Evolutionary conservation across 2,113 vertebrate species (phyloP).

Genomic region (Ceyx cyanopectus): DNA sequence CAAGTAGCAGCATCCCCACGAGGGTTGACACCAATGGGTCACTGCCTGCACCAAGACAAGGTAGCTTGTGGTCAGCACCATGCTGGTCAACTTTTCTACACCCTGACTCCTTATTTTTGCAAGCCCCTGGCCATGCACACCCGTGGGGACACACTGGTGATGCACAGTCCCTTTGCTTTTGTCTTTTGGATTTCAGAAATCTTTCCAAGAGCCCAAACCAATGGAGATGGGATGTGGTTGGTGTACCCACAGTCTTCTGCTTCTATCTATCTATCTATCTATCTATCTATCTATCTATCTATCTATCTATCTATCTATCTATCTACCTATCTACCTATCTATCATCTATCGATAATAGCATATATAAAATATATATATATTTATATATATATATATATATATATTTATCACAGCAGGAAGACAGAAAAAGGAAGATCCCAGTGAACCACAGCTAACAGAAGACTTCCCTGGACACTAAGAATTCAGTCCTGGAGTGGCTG

Average conservation of each 20-base stretch:
- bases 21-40: rapidly evolving
- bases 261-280: background rate
- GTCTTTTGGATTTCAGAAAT: background rate
- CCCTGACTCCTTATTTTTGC: background rate
- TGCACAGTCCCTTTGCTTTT: background rate
- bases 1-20: rapidly evolving
- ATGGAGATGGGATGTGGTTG: background rate
- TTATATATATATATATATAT: no score
- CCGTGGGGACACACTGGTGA: background rate
- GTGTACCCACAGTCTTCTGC: background rate
- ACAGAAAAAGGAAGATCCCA: background rate
- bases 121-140: background rate
- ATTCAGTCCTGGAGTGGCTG: background rate
- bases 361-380: no score
- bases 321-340: no score
- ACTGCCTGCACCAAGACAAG: background rate
- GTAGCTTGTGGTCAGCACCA: rapidly evolving
- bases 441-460: background rate
- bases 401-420: constrained; percentile 5
- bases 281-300: no score
- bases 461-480: background rate
- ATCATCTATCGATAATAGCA: no score
- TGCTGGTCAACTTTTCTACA: background rate
- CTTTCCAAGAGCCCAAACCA: background rate
- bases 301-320: no score